Evolutionary conservation across 2,888 invertebrate species (phyloP), one percentile per base, ranked within the genome.

Genomic region (Caenorhabditis angaria): DNA sequence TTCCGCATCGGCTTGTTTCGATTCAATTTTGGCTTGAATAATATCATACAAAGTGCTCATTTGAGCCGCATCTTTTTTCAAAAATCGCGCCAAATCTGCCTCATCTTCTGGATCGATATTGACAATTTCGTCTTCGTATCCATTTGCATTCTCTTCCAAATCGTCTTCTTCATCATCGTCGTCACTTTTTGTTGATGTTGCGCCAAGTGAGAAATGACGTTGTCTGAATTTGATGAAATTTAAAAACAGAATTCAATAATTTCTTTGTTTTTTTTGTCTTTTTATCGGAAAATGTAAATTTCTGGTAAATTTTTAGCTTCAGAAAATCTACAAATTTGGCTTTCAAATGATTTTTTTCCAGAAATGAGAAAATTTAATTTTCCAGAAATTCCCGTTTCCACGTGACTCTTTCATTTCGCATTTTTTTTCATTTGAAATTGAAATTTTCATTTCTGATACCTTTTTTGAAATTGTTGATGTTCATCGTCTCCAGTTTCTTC

Each of bases 61-160:
- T 61, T 91, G 91, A 22, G 88, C 88, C 4, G 91, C 90, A 83
- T 92, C 91, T 47, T 75, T 78, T 78, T 89, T 90, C 67, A 93
- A 91, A 83, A 97, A 97, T 89, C 91, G 91, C 88, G 92, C 92
- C 71, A 97, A 91, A 0, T 94, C 95, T 59, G 94, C 94, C 86
- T 93, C 93, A 87, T 93, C 91, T 55, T 83, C 71, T 1, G 82
- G 79, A 54, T 82, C 76, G 12, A 84, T 65, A 50, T 83, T 80
- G 61, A 82, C 69, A 51, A 80, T 66, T 22, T 69, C 68, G 50
- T 79, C 80, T 53, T 82, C 78, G 53, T 76, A 82, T 20, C 75
- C 78, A 32, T 74, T 77, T 28, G 71, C 73, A 22, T 72, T 70
- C 24, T 72, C 73, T 32, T 75, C 68, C 24, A 70, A 73, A 27